Percentiles rank a stretch among this genome's conserved stretches.
Conservation (phyloP, 2,797 vertebrate genomes). For the Ctenopoma kingsleyae region DNA sequence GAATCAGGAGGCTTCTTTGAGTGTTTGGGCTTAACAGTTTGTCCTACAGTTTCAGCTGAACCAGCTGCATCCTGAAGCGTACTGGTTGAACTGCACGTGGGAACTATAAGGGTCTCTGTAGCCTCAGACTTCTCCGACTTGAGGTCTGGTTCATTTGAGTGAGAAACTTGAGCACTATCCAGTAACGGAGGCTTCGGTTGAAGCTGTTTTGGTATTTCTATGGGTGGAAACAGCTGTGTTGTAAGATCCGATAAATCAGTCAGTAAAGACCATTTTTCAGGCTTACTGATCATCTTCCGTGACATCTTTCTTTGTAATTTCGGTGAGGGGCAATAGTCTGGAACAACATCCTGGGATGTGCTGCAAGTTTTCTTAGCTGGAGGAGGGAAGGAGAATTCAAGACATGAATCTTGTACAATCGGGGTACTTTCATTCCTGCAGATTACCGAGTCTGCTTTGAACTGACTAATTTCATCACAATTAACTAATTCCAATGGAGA, state of each 20-base stretch:
- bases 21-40: constrained; percentile 67
- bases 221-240: constrained; percentile 76
- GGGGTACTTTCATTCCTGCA: constrained; percentile 57
- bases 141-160: constrained; percentile 33
- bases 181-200: constrained; percentile 46
- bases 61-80: constrained; percentile 15
- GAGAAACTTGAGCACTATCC: constrained; percentile 25
- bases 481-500: constrained; percentile 33
- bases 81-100: constrained; percentile 11
- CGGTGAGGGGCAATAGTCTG: constrained; percentile 82
- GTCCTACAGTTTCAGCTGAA: constrained; percentile 35
- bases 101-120: constrained; percentile 11
- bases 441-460: constrained; percentile 52
- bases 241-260: constrained; percentile 78
- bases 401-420: constrained; percentile 59
- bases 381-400: constrained; percentile 83
- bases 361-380: constrained; percentile 86
- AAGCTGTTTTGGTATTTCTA: constrained; percentile 72
- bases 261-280: constrained; percentile 78
- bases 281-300: constrained; percentile 76
- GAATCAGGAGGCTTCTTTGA: constrained; percentile 71
- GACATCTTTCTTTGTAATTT: constrained; percentile 88
- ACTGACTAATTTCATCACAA: constrained; percentile 51
- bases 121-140: constrained; percentile 32
- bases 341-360: constrained; percentile 80